Evolutionary conservation across 2,113 vertebrate genomes (phyloP).

Genomic region (Pardalotus punctatus): DNA sequence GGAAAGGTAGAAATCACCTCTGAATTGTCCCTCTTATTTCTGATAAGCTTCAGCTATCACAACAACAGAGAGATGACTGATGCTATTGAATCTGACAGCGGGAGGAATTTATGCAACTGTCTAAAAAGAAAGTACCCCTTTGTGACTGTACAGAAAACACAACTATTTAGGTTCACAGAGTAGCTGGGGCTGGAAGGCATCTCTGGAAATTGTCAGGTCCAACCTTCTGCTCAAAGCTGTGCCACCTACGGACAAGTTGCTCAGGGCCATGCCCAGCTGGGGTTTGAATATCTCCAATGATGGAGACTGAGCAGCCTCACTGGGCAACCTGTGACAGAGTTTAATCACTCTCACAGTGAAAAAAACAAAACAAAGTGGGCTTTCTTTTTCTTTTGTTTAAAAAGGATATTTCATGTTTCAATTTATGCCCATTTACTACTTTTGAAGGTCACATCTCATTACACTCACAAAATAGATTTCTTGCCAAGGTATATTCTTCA

Average conservation of each 20-base stretch:
- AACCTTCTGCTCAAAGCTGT: neutral
- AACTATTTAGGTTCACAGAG: neutral
- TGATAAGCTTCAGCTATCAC: neutral
- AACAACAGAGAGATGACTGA: neutral
- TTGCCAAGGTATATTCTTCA: neutral
- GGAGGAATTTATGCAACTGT: neutral
- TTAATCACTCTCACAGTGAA: neutral
- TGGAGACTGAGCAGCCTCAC: neutral
- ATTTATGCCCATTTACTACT: neutral
- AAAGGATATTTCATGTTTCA: neutral
- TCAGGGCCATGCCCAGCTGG: neutral
- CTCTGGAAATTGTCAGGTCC: neutral
- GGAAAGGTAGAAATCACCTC: neutral
- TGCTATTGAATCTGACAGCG: neutral
- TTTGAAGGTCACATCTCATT: constrained; percentile 1
- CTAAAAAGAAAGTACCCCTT: neutral
- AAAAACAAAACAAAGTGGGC: neutral
- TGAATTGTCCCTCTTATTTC: neutral
- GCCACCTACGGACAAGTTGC: neutral
- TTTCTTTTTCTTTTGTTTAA: neutral
- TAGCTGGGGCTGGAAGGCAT: neutral
- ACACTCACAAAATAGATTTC: neutral
- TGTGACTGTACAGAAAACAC: neutral
- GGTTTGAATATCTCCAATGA: neutral
- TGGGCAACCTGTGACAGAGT: neutral